Evolutionary conservation across 2,113 vertebrate genomes (phyloP).

Genomic region (Passer domesticus): DNA sequence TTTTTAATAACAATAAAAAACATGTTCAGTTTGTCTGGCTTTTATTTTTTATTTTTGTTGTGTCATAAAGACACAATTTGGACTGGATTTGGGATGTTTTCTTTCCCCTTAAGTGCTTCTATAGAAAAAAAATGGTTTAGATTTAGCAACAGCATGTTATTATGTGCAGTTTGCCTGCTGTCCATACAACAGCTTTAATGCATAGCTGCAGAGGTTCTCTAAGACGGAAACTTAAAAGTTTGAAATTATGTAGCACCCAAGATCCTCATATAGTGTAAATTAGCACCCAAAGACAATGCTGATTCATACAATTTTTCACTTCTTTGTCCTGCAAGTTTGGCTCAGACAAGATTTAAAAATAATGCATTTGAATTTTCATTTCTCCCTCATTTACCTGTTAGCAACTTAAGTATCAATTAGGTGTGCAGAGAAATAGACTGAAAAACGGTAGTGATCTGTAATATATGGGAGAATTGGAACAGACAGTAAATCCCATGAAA

Average conservation of each 20-base stretch:
- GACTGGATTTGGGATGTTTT: constrained; percentile 20
- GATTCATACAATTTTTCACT: not conserved
- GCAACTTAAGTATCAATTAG: not conserved
- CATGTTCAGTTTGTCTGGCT: constrained; percentile 22
- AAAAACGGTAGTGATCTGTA: not conserved
- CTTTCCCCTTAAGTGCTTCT: constrained; percentile 2
- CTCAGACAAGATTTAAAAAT: not conserved
- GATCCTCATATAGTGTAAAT: not conserved
- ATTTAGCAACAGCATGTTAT: constrained; percentile 19
- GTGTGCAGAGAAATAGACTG: not conserved
- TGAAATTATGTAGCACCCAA: not conserved
- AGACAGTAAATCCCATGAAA: not conserved
- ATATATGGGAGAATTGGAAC: not conserved
- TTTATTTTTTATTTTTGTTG: constrained; percentile 35
- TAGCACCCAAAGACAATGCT: not conserved
- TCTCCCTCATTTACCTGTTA: not conserved
- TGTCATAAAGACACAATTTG: constrained; percentile 29
- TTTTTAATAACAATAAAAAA: constrained; percentile 56
- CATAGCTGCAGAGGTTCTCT: not conserved
- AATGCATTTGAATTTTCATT: not conserved
- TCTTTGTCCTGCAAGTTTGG: not conserved
- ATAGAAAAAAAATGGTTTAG: not conserved
- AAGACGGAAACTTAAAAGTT: not conserved
- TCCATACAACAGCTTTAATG: not conserved
- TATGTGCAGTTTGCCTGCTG: constrained; percentile 41